phyloP scores from a whole-genome alignment of 1,140 invertebrate genomes.

The Sarcophaga bullata region DNA sequence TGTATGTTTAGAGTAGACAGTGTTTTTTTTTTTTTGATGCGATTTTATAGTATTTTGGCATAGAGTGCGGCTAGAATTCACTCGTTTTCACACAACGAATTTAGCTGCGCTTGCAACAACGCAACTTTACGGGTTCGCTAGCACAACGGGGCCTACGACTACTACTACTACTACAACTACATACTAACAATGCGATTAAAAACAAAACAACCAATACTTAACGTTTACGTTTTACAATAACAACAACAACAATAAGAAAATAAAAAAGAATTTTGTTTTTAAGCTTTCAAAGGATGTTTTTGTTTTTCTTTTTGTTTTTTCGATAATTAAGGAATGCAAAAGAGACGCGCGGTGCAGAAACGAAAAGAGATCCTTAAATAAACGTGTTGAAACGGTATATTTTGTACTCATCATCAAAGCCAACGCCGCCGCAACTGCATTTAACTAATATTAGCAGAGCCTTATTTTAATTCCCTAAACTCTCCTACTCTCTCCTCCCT shows the following conservation, averaged over 20 bases:
- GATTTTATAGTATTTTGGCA: slow-evolving; percentile 28
- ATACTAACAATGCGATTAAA: neutral
- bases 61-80: slow-evolving; percentile 29
- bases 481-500: too few species aligned
- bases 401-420: neutral
- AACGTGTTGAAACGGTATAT: slow-evolving; percentile 20
- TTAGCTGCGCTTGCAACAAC: slow-evolving; percentile 40
- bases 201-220: neutral
- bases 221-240: neutral
- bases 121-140: slow-evolving; percentile 35
- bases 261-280: too few species aligned
- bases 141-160: slow-evolving; percentile 18
- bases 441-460: neutral
- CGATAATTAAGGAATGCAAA: neutral
- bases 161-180: neutral
- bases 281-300: too few species aligned
- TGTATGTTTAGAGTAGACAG: neutral
- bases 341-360: neutral
- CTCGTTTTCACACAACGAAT: slow-evolving; percentile 34
- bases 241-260: too few species aligned
- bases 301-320: too few species aligned
- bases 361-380: neutral
- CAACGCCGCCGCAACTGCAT: neutral
- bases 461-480: neutral
- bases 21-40: neutral